Base-by-base conservation (phyloP, 1,140 invertebrate species). In the Brachionus plicatilis region DNA sequence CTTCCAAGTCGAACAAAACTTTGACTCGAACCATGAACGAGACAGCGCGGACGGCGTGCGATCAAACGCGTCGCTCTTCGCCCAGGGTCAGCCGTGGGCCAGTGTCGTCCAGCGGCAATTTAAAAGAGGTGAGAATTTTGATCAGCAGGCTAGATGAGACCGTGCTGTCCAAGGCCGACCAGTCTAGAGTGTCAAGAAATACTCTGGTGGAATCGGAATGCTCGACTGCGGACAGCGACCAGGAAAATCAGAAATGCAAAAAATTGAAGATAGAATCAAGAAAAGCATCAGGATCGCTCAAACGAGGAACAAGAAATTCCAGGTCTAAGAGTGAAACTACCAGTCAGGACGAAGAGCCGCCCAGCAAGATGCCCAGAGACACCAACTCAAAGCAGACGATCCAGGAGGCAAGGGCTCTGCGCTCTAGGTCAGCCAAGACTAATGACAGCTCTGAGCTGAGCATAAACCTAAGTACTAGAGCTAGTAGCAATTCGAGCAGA, bases 11-110 rank as follows among this genome's bases (percentile, higher is more conserved):
- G 14, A 76, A 53, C 45, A 76, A 76, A 50, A 76, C 72, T 50
- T 29, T 76, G 68, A 72, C 68, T 72, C 33, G 68, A 20, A 72
- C 68, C 43, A 17, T 72, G 29, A 72, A 72, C 33, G 68, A 43
- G 24, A 72, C 68, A 17, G n/a, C 17, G n/a, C 37, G 41, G 17
- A 33, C 33, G 9, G 27, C 33, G 14, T 33, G 27, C n/a, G 66
- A 75, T 45, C 37, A 20, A 75, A 75, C 41, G 3, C 72, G 43
- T 24, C 72, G 45, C 11, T 50, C 72, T 50, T 76, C 72, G 72
- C 45, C 72, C 11, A 14, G 72, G 14, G 12, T 53, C 6, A 76
- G 24, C 8, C 70, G 20, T 17, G 14, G 4, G 43, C 17, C 17
- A 17, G 41, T 72, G 0, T 14, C 12, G 17, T 41, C 17, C n/a